These are phyloP conservation scores for Lypha dubia DNA, from an alignment of 2,888 invertebrate species.

Conservation along the genomic window DNA sequence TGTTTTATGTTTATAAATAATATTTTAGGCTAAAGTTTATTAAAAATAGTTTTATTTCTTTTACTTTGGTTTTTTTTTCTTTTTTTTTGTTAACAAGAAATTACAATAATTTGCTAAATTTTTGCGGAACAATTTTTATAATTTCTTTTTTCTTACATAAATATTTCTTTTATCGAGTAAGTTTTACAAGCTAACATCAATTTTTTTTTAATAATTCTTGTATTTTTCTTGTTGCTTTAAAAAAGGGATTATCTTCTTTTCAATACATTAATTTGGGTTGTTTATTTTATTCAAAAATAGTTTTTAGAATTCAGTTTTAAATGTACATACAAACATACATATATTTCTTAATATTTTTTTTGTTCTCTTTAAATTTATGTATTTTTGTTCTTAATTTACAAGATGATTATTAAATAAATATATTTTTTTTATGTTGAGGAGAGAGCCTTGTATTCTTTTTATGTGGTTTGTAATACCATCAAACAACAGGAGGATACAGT, in stretches of 20 bases:
- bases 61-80: background rate
- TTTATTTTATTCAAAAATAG: constrained; percentile 28
- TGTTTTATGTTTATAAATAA: constrained; percentile 29
- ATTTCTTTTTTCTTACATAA: background rate
- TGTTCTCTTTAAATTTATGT: constrained; percentile 27
- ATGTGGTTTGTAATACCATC: constrained; percentile 83
- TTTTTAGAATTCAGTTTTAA: constrained; percentile 51
- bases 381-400: constrained; percentile 36
- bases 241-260: constrained; percentile 59
- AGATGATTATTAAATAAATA: constrained; percentile 30
- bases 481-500: constrained; percentile 84
- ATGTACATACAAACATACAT: constrained; percentile 21
- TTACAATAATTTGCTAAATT: constrained; percentile 59
- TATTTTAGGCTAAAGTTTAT: constrained; percentile 40
- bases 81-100: constrained; percentile 27
- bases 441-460: constrained; percentile 72
- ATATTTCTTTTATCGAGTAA: background rate
- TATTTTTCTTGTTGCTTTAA: constrained; percentile 31
- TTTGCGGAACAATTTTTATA: constrained; percentile 46
- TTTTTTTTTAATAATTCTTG: constrained; percentile 22
- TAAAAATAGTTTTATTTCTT: constrained; percentile 40
- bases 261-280: constrained; percentile 41
- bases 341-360: constrained; percentile 14
- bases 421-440: too few species aligned
- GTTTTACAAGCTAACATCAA: constrained; percentile 45